Evolutionary conservation across 2,797 vertebrate species (phyloP), one percentile per base, ranked within the genome.

Genomic region (Falco berigora): DNA sequence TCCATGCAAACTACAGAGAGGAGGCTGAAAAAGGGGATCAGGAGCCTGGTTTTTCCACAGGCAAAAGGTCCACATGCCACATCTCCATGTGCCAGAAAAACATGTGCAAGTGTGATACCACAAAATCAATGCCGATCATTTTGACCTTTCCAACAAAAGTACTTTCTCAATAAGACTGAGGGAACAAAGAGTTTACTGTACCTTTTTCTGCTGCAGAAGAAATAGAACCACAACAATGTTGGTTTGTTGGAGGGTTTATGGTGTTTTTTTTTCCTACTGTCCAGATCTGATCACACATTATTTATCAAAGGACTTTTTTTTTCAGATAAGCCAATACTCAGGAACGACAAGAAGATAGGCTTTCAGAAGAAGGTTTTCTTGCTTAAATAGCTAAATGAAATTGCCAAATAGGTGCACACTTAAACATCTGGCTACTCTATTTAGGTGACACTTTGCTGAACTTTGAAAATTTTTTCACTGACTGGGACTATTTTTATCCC

Each of bases 201-300:
- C 5, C 8, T 77, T 86, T 80, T 62, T 28, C 73, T 91, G 5
- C 16, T 75, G 15, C 16, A 68, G 50, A 92, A 66, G 47, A 94
- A 86, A 78, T 2, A 53, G 18, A 72, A 38, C 2, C 6, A 17
- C 6, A 10, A 12, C 24, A 40, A 56, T 2, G 2, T 5, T 61
- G 7, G 1, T 42, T 83, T 88, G 4, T 14, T 62, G 25, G 4
- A 7, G 9, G 1, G 0, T 22, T 81, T 62, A 10, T 15, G 24
- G 5, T 15, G 27, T 4, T 3, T 0, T 0, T 6, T 14, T 16
- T 71, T 71, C 16, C 4, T 25, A n/a, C 9, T 68, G 22, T 50
- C 34, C 27, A 62, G 47, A 55, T 69, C 13, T 40, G 30, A 36
- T 59, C 17, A 30, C 4, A 38, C 7, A 9, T 30, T 22, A 42